Conservation (phyloP, 37 sponge, comb jelly and placozoan species). For the Cliona cf. orientalis region DNA sequence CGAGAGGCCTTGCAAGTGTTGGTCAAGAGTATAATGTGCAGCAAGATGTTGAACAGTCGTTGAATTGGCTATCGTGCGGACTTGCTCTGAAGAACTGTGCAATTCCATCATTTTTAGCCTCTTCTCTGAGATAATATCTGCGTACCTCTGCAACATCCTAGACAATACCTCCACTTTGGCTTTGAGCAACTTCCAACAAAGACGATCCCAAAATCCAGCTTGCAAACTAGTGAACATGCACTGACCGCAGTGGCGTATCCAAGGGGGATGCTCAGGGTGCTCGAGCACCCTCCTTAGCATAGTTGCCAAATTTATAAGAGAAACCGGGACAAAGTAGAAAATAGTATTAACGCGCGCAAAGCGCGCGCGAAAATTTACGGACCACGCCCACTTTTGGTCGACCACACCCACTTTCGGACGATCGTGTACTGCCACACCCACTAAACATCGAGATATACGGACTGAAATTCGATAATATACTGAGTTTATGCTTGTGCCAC, state of each 20-base stretch:
- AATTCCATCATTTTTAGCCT: background rate
- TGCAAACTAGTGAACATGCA: constrained; percentile 18
- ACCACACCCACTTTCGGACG: too few relatives aligned
- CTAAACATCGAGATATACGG: too few relatives aligned
- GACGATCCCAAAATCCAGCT: constrained; percentile 16
- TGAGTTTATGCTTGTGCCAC: too few relatives aligned
- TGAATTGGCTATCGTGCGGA: constrained; percentile 1
- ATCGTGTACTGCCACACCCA: too few relatives aligned
- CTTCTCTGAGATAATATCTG: background rate
- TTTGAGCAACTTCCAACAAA: background rate
- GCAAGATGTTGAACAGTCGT: constrained; percentile 3
- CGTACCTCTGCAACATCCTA: background rate
- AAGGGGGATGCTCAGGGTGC: too few relatives aligned
- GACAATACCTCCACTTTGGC: background rate
- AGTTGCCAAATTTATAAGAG: too few relatives aligned
- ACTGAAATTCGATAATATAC: too few relatives aligned
- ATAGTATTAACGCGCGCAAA: too few relatives aligned
- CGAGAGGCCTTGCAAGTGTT: background rate
- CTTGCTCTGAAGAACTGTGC: background rate
- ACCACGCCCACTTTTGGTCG: too few relatives aligned
- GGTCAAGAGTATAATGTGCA: background rate
- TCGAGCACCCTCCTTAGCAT: too few relatives aligned
- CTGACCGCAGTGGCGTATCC: background rate
- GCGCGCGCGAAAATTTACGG: too few relatives aligned
- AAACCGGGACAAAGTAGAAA: too few relatives aligned